Evolutionary conservation across 2,888 invertebrate species (phyloP), one percentile per base, ranked within the genome.

Genomic region (Hirtodrosophila duncani): DNA sequence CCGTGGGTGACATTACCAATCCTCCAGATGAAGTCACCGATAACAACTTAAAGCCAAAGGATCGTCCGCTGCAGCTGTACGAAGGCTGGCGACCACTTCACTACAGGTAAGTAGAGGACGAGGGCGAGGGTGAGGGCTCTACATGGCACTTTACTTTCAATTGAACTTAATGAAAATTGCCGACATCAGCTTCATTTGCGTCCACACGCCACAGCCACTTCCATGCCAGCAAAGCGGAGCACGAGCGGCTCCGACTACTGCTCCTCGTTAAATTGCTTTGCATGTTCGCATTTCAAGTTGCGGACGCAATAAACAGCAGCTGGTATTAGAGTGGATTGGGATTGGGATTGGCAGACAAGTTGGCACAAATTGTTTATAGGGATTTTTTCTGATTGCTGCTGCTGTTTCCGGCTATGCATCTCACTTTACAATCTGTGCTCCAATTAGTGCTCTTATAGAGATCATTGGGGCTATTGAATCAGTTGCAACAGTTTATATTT

Each of bases 21-120:
- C 36, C 11, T 10, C 18, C 30, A 0, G 4, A 29, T 2, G 50
- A 51, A 10, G 31, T 51, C 13, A 63, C 75, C 27, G 77, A 79
- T 9, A 62, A 63, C 46, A 57, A 42, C 34, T 63, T 59, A 24
- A 83, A 84, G 64, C 68, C 78, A 10, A 57, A 61, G 41, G 81
- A 84, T 52, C 84, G 81, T 6, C 72, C 79, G 13, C 60, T 87
- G 3, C 79, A 83, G 29, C 68, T 87, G 2, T 82, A 74, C 42
- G 86, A 87, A 37, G 87, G 87, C 44, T 87, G 87, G 87, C 81
- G 67, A 27, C 87, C 87, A 23, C 62, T 80, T 6, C 71, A 84
- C 49, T 87, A 87, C 64, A 84, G 72, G 87, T 87, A 78, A 83
- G 86, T 82, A 8, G 3, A 3, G 20, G 23, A 8, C 7, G 6